These are phyloP conservation scores for Rhopalosiphum padi DNA, from an alignment of 1,140 invertebrate genomes.

Conservation along the genomic window DNA sequence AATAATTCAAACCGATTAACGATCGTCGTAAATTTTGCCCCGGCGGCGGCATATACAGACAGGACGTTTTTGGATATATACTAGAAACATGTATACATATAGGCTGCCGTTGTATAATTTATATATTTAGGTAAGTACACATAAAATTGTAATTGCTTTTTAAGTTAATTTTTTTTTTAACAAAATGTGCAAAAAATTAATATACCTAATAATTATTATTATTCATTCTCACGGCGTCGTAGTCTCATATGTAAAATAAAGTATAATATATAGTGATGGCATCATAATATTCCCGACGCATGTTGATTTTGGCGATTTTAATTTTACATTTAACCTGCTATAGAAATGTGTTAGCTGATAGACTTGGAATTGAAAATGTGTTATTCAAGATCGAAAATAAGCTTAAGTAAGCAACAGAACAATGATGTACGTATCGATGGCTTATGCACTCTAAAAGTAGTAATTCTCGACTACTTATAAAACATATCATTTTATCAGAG, in stretches of 20 bases:
- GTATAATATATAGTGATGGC: neutral
- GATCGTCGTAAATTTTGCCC: constrained; percentile 24
- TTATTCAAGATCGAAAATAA: neutral
- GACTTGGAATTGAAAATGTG: neutral
- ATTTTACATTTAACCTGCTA: neutral
- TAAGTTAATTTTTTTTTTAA: neutral
- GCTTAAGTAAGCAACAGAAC: neutral
- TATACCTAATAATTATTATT: neutral
- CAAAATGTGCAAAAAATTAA: neutral
- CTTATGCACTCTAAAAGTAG: too few species aligned
- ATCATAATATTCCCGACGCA: neutral
- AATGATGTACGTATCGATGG: neutral
- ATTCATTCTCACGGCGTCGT: neutral
- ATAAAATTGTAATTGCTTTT: neutral
- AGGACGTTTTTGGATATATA: constrained; percentile 20
- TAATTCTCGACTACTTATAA: too few species aligned
- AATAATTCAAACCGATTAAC: constrained; percentile 38
- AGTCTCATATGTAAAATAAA: neutral
- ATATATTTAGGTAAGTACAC: neutral
- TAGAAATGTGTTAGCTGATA: neutral
- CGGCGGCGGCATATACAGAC: neutral
- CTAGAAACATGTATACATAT: neutral
- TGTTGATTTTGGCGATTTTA: neutral
- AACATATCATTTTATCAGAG: too few species aligned
- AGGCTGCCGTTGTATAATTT: neutral